Evolutionary conservation across 2,797 vertebrate genomes (phyloP).

Genomic region (Coregonus sp.): DNA sequence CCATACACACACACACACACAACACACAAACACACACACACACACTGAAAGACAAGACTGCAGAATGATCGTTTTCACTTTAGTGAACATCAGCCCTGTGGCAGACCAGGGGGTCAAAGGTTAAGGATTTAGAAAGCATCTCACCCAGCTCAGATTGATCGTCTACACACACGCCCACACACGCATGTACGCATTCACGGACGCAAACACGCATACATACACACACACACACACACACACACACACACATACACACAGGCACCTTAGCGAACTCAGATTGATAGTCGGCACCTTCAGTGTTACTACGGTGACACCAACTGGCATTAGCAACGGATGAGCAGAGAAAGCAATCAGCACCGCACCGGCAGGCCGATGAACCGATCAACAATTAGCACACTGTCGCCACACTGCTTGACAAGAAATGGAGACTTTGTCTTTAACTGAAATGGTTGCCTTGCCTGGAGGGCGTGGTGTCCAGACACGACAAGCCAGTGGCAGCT

Average conservation of each 20-base stretch:
- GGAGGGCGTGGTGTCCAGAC: slow-evolving; percentile 26
- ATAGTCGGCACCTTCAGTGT: slow-evolving; percentile 43
- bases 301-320: slow-evolving; percentile 17
- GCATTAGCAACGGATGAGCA: slow-evolving; percentile 55
- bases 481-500: slow-evolving; percentile 15
- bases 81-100: slow-evolving; percentile 42
- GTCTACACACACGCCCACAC: neutral
- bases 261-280: slow-evolving; percentile 27
- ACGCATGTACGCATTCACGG: too few relatives aligned
- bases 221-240: too few relatives aligned
- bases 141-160: slow-evolving; percentile 28
- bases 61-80: slow-evolving; percentile 48
- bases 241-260: too few relatives aligned
- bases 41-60: slow-evolving; percentile 29
- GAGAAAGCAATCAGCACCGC: slow-evolving; percentile 38
- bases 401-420: slow-evolving; percentile 55
- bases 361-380: slow-evolving; percentile 22
- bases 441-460: slow-evolving; percentile 48
- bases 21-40: too few relatives aligned
- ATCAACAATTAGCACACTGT: slow-evolving; percentile 54
- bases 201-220: too few relatives aligned
- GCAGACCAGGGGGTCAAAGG: slow-evolving; percentile 51
- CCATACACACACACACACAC: too few relatives aligned
- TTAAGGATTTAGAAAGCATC: slow-evolving; percentile 42
- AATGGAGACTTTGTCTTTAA: slow-evolving; percentile 49